Percentiles rank a stretch among this genome's conserved stretches.
These are phyloP conservation scores for Glyphotaelius pellucidus DNA, from an alignment of 2,888 invertebrate genomes.

Conservation along the genomic window DNA sequence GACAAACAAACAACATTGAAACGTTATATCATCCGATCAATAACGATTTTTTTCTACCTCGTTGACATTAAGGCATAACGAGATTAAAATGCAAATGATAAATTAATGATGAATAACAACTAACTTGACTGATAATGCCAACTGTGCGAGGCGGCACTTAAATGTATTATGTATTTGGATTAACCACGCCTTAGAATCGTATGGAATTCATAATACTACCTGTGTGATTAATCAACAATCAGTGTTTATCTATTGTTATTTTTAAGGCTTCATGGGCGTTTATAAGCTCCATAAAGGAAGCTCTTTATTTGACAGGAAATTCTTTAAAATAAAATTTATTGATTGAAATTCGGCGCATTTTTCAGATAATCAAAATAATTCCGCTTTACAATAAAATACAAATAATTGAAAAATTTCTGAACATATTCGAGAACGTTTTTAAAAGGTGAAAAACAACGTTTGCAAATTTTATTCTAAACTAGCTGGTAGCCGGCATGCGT, in stretches of 20 bases:
- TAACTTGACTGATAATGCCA: not conserved
- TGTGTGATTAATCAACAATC: not conserved
- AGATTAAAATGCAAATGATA: not conserved
- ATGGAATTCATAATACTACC: not conserved
- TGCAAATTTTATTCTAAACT: no score
- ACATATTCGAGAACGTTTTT: no score
- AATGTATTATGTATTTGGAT: not conserved
- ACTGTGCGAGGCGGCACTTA: not conserved
- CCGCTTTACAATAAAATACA: no score
- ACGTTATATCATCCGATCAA: not conserved
- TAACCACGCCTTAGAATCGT: not conserved
- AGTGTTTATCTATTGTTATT: not conserved
- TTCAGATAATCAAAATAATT: no score
- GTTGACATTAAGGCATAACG: not conserved
- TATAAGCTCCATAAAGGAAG: no score
- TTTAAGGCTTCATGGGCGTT: not conserved
- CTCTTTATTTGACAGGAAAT: no score
- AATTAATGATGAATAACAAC: not conserved
- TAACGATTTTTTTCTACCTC: not conserved
- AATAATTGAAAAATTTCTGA: no score
- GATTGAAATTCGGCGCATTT: no score
- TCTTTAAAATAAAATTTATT: no score
- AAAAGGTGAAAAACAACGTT: no score
- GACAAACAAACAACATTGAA: not conserved
- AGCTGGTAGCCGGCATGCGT: no score